Evolutionary conservation across 2,797 vertebrate genomes (phyloP), one percentile per base, ranked within the genome.

Genomic region (Micrastur ruficollis): DNA sequence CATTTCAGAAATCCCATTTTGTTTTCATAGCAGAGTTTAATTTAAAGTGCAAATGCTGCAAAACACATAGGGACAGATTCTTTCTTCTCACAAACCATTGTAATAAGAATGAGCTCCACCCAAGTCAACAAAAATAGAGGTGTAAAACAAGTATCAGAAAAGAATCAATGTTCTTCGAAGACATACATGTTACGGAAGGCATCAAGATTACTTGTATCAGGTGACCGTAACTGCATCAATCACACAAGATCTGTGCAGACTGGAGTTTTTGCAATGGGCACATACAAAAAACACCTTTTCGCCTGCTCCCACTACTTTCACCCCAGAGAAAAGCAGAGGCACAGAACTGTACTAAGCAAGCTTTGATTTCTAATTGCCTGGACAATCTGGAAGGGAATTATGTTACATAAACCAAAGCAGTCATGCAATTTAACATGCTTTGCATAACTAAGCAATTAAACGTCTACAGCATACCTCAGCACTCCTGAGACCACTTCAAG

Each of bases 401-500:
- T 20, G 27, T 82, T 67, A 76, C 53, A 40, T 53, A 71, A 72
- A 94, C 46, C 50, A 91, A 68, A 88, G 65, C 63, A 83, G 59
- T 73, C 27, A 78, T 23, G 61, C 38, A 91, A 90, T 95, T 94
- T 81, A 92, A 88, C 63, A 73, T 78, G 52, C 86, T 61, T 92
- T 86, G 81, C 67, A 74, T 80, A 95, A 95, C 27, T 50, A 90
- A 86, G 65, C 58, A 81, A 81, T 42, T 42, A 68, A 93, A 80
- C 34, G 47, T 22, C 34, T 66, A 70, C 80, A 71, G 61, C 44
- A 62, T 44, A 91, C n/a, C 63, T 85, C 83, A 89, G 92, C 32
- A 93, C 32, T 93, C 75, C 46, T 94, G 93, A 93, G 70, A 72
- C 27, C 81, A 36, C 80, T 92, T 81, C 91, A 88, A 71, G 32